A percentile compares a stretch with the other conserved stretches of the same genome.
Evolutionary conservation across 1,140 invertebrate genomes (phyloP).

Genomic region (Ostrea edulis): DNA sequence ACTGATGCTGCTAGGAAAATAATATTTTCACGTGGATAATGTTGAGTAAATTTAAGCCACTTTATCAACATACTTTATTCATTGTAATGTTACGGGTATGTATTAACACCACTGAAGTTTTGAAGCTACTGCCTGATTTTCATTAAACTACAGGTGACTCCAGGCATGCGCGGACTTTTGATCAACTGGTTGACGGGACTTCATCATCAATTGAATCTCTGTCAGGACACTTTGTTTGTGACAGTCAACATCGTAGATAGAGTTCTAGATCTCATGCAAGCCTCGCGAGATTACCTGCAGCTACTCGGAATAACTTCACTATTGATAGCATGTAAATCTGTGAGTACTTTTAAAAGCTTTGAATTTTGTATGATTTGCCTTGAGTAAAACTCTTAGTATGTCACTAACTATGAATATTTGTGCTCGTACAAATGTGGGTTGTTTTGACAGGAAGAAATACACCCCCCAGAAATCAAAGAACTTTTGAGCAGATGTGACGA

Average conservation of each 20-base stretch:
- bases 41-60: too few species aligned
- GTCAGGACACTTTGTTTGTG: conserved; percentile 67
- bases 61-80: conserved; percentile 5
- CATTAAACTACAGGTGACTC: conserved; percentile 59
- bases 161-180: conserved; percentile 59
- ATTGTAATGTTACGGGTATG: not conserved
- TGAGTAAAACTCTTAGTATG: not conserved
- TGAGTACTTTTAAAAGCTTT: conserved; percentile 46
- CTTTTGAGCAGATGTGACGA: conserved; percentile 60
- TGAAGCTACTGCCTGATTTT: not conserved
- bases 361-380: not conserved
- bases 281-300: conserved; percentile 64
- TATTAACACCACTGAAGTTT: not conserved
- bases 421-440: not conserved
- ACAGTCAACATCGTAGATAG: conserved; percentile 70
- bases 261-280: conserved; percentile 63
- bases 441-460: conserved; percentile 63
- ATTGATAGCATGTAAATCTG: conserved; percentile 68
- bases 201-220: conserved; percentile 62
- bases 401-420: not conserved
- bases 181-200: conserved; percentile 67
- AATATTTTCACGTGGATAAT: too few species aligned
- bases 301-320: conserved; percentile 64
- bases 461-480: conserved; percentile 67
- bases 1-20: too few species aligned